Evolutionary conservation across 2,888 invertebrate species (phyloP), one percentile per base, ranked within the genome.

Genomic region (Stenodema calcarata): DNA sequence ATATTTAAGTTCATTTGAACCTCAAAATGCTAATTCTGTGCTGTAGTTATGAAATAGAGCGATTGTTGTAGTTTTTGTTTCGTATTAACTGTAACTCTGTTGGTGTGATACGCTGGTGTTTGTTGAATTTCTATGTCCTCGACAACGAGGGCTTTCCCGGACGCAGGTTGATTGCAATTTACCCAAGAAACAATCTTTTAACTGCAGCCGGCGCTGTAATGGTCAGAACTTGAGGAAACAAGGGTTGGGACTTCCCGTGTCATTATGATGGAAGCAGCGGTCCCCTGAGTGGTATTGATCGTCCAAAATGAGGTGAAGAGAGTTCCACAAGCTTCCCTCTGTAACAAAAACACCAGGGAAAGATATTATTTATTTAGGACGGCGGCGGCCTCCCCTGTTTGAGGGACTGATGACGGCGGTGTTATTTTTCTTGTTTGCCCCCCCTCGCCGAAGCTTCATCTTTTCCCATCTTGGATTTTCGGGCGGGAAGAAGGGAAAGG

Each of bases 351-450:
- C 84, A 84, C 70, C n/a, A 44, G 73, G 27, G 73, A 62, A 73
- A 47, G 73, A 84, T 84, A 84, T 84, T 84, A 84, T 84, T 84
- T 84, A 84, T 84, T 84, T 84, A 84, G 84, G 84, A 84, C 84
- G 75, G 44, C 12, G 30, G 44, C 11, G 7, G 2, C 27, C n/a
- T n/a, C 78, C 69, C 69, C 84, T 73, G 84, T 84, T 84, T 84
- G 84, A 84, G 54, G 84, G 84, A 84, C 84, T 84, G 84, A 84
- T 84, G 84, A 84, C 84, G 84, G 28, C 44, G 84, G 84, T 84
- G 84, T 84, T 84, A 84, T 84, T 84, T 84, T 84, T 84, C 84
- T 84, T 84, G 84, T 84, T 84, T 84, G 84, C 84, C 84, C 75
- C 84, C 50, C 28, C 70, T 42, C 73, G n/a, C 35, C 35, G 35